Base-by-base conservation (phyloP, 2,113 vertebrate genomes). In the Hemicordylus capensis region DNA sequence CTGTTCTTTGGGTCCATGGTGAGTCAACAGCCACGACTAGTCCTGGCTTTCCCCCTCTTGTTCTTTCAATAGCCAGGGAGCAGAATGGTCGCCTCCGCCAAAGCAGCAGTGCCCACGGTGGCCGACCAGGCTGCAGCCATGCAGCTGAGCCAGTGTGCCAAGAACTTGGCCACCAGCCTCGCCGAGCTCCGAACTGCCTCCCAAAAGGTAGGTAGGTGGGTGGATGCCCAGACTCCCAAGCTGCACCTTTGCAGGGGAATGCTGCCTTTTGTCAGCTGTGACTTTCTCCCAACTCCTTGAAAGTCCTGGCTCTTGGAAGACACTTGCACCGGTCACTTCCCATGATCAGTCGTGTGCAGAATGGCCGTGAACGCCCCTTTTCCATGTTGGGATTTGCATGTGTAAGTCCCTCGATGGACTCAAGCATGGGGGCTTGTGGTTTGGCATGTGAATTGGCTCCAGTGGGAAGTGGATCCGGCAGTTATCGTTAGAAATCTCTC, bases 121-220 rank as follows among this genome's bases (percentile, higher is more conserved):
- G 96, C 97, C 2, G 98, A 99, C 84, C 98, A 99, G 93, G 98
- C 99, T 10, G 98, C 98, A 19, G 98, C 98, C 19, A 99, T 99
- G 98, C 99, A 99, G 90, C 95, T 99, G 80, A 98, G 98, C 88
- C 98, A 99, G 77, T 99, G 99, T 92, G 98, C 98, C 59, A 99
- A 99, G 93, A 99, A 99, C 85, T 97, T 99, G 54, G 99, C 98
- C 31, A 99, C 98, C 93, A 98, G 98, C 93, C 92, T 99, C 90
- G 98, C 98, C 0, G 99, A 99, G 92, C 96, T 99, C 1, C 93
- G 98, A 39, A 99, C 98, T 0, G 98, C 98, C 39, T 97, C 98
- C 0, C 98, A 99, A 93, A 99, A 99, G 98, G 99, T 84, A 26
- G 31, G 81, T 14, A 54, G 11, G 10, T 31, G 1, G 3, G 51